Evolutionary conservation across 1,140 invertebrate genomes (phyloP), one percentile per base, ranked within the genome.

Genomic region (Solenopsis fugax): DNA sequence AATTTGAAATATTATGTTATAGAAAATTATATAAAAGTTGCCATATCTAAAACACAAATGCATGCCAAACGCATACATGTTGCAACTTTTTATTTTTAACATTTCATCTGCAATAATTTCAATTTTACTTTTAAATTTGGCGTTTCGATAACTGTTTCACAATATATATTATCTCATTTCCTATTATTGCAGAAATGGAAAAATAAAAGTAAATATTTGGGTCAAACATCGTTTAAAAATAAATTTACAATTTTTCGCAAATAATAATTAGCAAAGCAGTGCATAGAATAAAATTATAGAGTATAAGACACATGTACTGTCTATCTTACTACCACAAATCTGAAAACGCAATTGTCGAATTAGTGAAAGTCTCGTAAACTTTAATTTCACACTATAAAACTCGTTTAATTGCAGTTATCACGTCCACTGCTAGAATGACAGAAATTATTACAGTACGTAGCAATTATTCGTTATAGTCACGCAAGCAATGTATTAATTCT

Each of bases 291-390:
- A 29, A 77, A 77, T 77, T 48, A 48, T 34, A 50, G 9, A 77
- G 9, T 64, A 45, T 48, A 10, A 5, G 24, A 58, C 10, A 67
- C 9, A 29, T 67, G n/a, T 18, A 56, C 4, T 12, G 5, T 12
- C 16, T 34, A 69, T 56, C n/a, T 13, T 45, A 45, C 4, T 18
- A 41, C 4, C 41, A 34, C 24, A 64, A 69, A 12, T 67, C 34
- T 45, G 34, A 81, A 69, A 81, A 69, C 24, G 64, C 24, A 81
- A 81, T 81, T 81, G 67, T 81, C 64, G 21, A 81, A 56, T 81
- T 56, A 71, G 78, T 10, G 50, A 24, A 21, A n/a, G 37, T 41
- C 50, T 69, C 16, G 37, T 13, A 41, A 71, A 37, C 13, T 71
- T 81, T 71, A 71, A 81, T 81, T 81, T 81, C 64, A 58, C 37